Base-by-base conservation (phyloP, 2,113 vertebrate genomes). In the Elaphurus davidianus region DNA sequence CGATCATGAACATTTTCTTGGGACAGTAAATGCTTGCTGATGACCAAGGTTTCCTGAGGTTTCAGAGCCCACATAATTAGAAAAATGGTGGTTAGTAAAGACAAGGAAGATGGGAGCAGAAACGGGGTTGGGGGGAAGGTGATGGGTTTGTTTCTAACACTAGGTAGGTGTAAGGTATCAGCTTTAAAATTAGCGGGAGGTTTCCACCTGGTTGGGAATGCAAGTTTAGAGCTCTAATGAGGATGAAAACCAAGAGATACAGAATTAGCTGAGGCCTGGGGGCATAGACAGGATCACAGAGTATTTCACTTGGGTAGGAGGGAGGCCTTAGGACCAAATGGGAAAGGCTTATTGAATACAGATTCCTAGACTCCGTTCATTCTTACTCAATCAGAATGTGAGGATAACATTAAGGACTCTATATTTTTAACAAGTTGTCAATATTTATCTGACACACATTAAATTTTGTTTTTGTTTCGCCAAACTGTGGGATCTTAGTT, bases 71-170 rank as follows among this genome's bases (percentile, higher is more conserved):
- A 14, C 2, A 27, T 40, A 33, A 89, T 47, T 79, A 40, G 52
- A 5, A 55, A 84, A 90, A 36, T 33, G 1, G 25, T 67, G 6
- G n/a, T 47, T 81, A 78, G 33, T 52, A 45, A 95, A 91, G 36
- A 57, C 60, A 54, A 87, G 47, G 45, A n/a, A 91, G 57, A 50
- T 1, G 33, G 21, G 7, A 45, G 4, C 47, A 79, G 28, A 64
- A 59, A 47, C 5, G 43, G 25, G 33, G 67, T 67, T 86, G n/a
- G 9, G 3, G n/a, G 47, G 30, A 57, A 90, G 45, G 6, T 2
- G 8, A 74, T 76, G 60, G 9, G 3, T 85, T 97, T 62, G 27
- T 92, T 88, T 96, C 54, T 76, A 54, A 91, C 30, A 25, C 14
- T 45, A 23, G 0, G 0, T 23, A 27, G 78, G 33, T 71, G 33